Conservation (phyloP, 2,797 vertebrate species). For the Vespertilio murinus region DNA sequence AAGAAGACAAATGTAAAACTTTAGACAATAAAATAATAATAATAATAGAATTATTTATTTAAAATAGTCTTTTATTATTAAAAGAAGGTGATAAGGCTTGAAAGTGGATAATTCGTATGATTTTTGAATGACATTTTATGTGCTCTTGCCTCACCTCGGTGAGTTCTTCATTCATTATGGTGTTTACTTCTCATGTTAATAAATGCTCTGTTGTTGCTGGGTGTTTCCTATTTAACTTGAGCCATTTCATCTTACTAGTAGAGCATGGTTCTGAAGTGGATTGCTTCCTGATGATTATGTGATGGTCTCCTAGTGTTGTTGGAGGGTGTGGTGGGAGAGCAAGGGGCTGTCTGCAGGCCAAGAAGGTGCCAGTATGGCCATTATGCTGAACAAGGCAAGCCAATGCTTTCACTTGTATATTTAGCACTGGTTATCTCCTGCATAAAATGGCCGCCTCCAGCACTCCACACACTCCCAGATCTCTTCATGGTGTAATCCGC, state of each 20-base stretch:
- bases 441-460: not conserved
- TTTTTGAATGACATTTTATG: not conserved
- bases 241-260: not conserved
- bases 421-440: not conserved
- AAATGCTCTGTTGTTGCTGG: not conserved
- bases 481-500: not conserved
- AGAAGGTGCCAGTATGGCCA: not conserved
- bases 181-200: not conserved
- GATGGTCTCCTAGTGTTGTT: not conserved
- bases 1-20: too few relatives aligned
- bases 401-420: not conserved
- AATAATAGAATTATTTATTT: not conserved
- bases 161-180: not conserved
- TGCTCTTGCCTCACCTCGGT: not conserved
- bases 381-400: not conserved
- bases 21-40: too few relatives aligned
- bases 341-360: not conserved
- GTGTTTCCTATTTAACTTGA: not conserved
- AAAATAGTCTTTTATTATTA: not conserved
- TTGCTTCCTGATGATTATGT: not conserved
- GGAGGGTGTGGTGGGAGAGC: not conserved
- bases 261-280: not conserved
- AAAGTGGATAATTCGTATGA: not conserved
- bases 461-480: not conserved
- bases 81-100: not conserved